Base-by-base conservation (phyloP, 2,888 invertebrate genomes). In the Sympetrum striolatum region DNA sequence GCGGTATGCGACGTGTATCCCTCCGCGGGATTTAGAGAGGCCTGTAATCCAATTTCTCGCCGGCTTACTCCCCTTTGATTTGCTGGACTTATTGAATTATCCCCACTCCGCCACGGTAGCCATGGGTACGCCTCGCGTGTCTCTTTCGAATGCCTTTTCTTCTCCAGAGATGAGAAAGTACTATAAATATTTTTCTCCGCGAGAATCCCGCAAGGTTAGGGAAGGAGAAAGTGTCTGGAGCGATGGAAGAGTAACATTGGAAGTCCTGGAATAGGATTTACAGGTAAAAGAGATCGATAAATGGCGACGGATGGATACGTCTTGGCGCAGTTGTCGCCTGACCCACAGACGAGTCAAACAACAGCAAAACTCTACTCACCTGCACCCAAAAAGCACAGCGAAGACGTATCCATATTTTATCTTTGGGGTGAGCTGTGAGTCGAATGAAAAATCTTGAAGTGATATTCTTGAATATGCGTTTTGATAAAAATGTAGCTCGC, bases 41-140 rank as follows among this genome's bases (percentile, higher is more conserved):
- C 31, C 25, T 12, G 2, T 81, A 82, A 82, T 82, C 82, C 82
- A 82, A 82, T 82, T 82, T 82, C 58, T 82, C 58, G 10, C 18
- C 82, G 58, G 82, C 82, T 82, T 58, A 82, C 58, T 58, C 82
- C 82, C 58, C 82, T 82, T 82, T 82, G 82, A 82, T 82, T 82
- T 82, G 82, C 58, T 58, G 8, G 64, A n/a, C n/a, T 64, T 64
- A 64, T 64, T 64, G 64, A 64, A 64, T 64, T 64, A 64, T 25
- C 25, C 18, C 64, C 64, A 3, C 64, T n/a, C 64, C n/a, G n/a
- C 64, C 15, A 22, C 12, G 22, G 5, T 60, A 22, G 4, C 8
- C 18, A 5, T n/a, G 22, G 18, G n/a, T n/a, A 22, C 64, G 22
- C n/a, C 64, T 2, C 64, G 44, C 64, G 22, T 64, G 64, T 64